Base-by-base conservation (phyloP, 1,140 invertebrate species). In the Rhopalosiphum padi region DNA sequence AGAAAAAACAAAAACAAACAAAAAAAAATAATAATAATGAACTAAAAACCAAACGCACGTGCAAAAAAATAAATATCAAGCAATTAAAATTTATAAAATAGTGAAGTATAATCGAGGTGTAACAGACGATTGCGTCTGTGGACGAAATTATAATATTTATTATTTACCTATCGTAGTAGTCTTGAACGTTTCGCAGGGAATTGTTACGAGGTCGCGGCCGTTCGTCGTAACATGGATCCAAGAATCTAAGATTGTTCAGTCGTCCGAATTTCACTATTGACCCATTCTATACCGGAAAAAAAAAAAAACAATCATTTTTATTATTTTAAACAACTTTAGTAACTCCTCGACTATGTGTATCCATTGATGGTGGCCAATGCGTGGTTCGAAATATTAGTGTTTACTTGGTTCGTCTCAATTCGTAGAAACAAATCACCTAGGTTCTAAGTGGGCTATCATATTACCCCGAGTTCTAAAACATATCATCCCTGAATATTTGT, bases 181-280 rank as follows among this genome's bases (percentile, higher is more conserved):
- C 96, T 94, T 94, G 94, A 86, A 95, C 95, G 94, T 96, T 95
- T 93, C 96, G 95, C 37, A 96, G 96, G 86, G 97, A 97, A 94
- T 97, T 97, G 94, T 97, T 96, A 94, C 97, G 95, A 94, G 97
- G 97, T 83, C 96, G 95, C 91, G 97, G 96, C 94, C 98, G 96
- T 94, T 98, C 98, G 95, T 99, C 98, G 94, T 97, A 97, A 89
- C 97, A 96, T 11, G 98, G 98, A 96, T 99, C 98, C 94, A 99
- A 96, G 96, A 99, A 99, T 94, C 98, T 97, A 96, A 99, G 99
- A 43, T 98, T 98, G 95, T 98, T 98, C 94, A 98, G 97, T 95
- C 98, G 96, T 94, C 99, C 98, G 96, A 99, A 98, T 96, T 98
- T 98, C 41, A 98, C 97, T 91, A 98, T 96, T 94, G 97, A 97